These are phyloP conservation scores for Epinephelus fuscoguttatus DNA, from an alignment of 2,113 vertebrate species.

Conservation along the genomic window DNA sequence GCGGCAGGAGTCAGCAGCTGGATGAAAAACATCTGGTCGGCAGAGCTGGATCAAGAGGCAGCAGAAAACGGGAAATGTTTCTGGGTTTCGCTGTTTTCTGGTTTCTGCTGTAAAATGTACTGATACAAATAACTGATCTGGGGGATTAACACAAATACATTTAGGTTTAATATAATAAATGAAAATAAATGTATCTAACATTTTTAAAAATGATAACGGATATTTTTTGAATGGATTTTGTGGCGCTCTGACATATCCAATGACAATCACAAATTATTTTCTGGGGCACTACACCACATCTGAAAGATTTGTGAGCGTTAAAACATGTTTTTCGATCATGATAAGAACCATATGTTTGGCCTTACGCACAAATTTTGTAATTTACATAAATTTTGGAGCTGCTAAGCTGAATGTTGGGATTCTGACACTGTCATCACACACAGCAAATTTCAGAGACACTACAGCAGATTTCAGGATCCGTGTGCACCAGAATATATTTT, in stretches of 20 bases:
- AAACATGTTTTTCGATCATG: background rate
- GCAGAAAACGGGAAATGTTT: background rate
- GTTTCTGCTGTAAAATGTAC: background rate
- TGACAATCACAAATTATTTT: background rate
- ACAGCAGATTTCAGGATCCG: no score
- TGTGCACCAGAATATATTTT: no score
- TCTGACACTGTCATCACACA: no score
- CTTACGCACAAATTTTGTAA: no score
- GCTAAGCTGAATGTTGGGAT: no score
- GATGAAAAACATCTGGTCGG: constrained; percentile 56
- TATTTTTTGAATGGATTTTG: background rate
- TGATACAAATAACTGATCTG: background rate
- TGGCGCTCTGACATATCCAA: background rate
- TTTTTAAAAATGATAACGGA: background rate
- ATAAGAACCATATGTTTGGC: background rate
- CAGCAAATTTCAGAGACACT: no score
- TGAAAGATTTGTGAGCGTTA: background rate
- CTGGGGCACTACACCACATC: background rate
- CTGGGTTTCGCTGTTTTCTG: background rate
- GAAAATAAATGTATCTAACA: background rate
- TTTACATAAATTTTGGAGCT: no score
- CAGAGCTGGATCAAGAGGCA: background rate
- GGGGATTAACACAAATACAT: background rate
- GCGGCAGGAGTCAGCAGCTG: constrained; percentile 60
- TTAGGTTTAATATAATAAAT: background rate